Conservation (phyloP, 2,113 vertebrate species). For the Hyperopisus bebe region DNA sequence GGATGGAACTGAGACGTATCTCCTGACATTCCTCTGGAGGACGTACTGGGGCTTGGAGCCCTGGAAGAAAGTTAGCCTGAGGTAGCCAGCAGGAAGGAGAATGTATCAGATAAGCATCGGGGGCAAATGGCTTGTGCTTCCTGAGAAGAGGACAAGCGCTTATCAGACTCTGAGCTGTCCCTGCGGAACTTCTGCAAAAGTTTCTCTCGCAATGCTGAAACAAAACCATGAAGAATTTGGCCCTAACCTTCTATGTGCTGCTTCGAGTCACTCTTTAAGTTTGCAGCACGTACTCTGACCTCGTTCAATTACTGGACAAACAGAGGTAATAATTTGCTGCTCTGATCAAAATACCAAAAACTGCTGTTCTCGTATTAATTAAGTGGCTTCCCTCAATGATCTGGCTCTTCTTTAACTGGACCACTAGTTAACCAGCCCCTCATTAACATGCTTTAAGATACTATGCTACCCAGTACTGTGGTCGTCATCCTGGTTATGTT, state of each 20-base stretch:
- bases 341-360: background rate
- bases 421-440: background rate
- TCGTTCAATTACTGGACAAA: background rate
- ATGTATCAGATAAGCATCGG: constrained; percentile 5
- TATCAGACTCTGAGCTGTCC: background rate
- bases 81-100: background rate
- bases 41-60: constrained; percentile 14
- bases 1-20: constrained; percentile 17
- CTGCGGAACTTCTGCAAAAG: background rate
- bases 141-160: background rate
- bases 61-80: background rate
- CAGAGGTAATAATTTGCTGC: background rate
- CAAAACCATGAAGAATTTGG: background rate
- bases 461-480: background rate
- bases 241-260: background rate
- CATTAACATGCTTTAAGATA: background rate
- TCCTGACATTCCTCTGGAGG: constrained; percentile 14
- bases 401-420: background rate
- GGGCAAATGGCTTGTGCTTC: background rate
- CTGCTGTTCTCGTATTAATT: background rate
- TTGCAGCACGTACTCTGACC: background rate
- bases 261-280: background rate
- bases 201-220: background rate
- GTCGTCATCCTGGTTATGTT: background rate
- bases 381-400: background rate